These are phyloP conservation scores for Cataglyphis livida DNA, from an alignment of 2,888 invertebrate genomes.

Conservation along the genomic window DNA sequence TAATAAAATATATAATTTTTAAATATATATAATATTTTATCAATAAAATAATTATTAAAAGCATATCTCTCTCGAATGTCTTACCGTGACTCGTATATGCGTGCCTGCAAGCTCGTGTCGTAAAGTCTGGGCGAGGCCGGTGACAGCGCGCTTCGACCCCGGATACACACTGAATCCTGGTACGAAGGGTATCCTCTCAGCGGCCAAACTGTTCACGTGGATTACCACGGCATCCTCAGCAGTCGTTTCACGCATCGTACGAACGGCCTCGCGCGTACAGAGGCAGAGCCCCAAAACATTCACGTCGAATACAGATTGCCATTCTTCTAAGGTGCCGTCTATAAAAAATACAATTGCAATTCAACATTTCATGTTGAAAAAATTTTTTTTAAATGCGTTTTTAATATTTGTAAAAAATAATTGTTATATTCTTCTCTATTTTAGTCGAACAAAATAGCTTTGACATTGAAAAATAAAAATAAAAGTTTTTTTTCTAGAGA, in stretches of 20 bases:
- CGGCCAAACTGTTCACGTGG: constrained; percentile 87
- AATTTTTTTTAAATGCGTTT: neutral
- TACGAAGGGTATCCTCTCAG: constrained; percentile 86
- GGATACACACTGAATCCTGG: constrained; percentile 87
- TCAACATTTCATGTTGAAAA: neutral
- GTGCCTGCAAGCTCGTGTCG: constrained; percentile 86
- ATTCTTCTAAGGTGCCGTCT: constrained; percentile 82
- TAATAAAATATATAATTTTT: neutral
- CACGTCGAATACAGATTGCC: constrained; percentile 85
- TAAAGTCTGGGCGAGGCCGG: constrained; percentile 87
- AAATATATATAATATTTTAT: neutral
- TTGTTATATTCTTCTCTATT: neutral
- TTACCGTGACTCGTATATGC: constrained; percentile 77
- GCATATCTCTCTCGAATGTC: too few relatives aligned
- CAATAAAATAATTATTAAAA: neutral
- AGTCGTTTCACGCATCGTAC: constrained; percentile 86
- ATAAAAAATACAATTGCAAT: constrained; percentile 11
- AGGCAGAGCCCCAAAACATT: constrained; percentile 88
- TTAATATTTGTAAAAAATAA: neutral
- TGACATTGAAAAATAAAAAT: neutral
- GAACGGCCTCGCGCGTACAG: constrained; percentile 87
- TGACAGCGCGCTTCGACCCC: constrained; percentile 88
- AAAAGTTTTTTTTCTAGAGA: neutral
- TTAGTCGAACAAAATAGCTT: neutral
- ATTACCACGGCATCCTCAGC: constrained; percentile 87